Evolutionary conservation across 2,113 vertebrate genomes (phyloP), one percentile per base, ranked within the genome.

Genomic region (Sterrhoptilus dennistouni): DNA sequence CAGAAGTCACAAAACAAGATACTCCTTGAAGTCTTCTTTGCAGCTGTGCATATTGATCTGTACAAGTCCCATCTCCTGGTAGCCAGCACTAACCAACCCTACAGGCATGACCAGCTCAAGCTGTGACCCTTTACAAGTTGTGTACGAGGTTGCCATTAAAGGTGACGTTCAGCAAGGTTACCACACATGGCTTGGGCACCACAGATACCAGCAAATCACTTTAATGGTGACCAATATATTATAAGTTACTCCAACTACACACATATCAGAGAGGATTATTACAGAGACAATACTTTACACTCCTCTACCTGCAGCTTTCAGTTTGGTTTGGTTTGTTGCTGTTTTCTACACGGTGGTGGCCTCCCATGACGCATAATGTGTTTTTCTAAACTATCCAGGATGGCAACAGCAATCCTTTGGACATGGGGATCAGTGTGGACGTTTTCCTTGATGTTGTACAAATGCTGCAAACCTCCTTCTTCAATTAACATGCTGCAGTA

Each of bases 401-500:
- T 99, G 97, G 98, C 98, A 89, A 98, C 97, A 11, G 98, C 98
- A 96, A 99, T 98, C 95, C 98, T 97, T 20, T 97, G 98, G 83
- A 99, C 99, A 1, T 99, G 99, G 20, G 96, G 97, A 83, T 99
- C 99, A 29, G 99, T 99, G 96, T 99, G 98, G 22, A 98, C 98
- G 7, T 99, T 98, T 31, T 98, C 97, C 85, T 98, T 98, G 93
- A 99, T 99, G 40, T 96, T 98, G 97, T 99, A 98, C 57, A 99
- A 98, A 81, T 99, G 99, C 94, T 98, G 98, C 87, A 99, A 96
- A 45, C 99, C 99, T 27, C 99, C 99, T 97, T 99, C 99, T 97
- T 99, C 99, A 96, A 99, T 97, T 97, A 99, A 91, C 99, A 99
- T 99, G 97, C 98, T 99, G 98, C 99, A 99, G 95, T 99, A 99